These are phyloP conservation scores for Arrhopalites spinosus DNA, from an alignment of 2,888 invertebrate genomes.

Conservation along the genomic window DNA sequence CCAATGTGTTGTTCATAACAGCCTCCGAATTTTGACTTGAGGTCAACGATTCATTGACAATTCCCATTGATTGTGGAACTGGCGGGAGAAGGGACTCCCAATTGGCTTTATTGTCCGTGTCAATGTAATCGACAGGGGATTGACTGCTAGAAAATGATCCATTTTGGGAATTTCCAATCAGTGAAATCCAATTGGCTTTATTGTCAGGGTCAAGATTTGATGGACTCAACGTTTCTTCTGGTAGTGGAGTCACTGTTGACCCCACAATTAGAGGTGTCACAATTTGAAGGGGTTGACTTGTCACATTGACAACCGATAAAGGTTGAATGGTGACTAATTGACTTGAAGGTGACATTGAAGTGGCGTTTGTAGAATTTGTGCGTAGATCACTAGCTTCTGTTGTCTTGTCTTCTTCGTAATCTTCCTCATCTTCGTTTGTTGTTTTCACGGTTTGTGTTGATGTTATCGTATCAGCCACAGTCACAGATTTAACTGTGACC, in stretches of 20 bases:
- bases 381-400: not conserved
- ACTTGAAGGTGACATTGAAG: not conserved
- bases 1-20: too few species aligned
- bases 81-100: constrained; percentile 9
- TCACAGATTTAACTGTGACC: not conserved
- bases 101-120: constrained; percentile 29
- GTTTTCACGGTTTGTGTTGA: not conserved
- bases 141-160: not conserved
- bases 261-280: too few species aligned
- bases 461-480: not conserved
- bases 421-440: not conserved
- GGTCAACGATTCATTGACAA: not conserved
- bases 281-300: too few species aligned
- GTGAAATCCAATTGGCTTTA: constrained; percentile 30
- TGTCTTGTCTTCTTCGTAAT: not conserved
- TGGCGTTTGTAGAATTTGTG: not conserved
- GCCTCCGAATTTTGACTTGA: not conserved
- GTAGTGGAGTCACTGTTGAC: too few species aligned
- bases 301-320: too few species aligned
- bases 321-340: too few species aligned
- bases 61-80: not conserved
- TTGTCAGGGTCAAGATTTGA: constrained; percentile 10
- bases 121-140: constrained; percentile 4
- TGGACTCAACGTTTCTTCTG: too few species aligned
- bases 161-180: not conserved